Evolutionary conservation across 1,140 invertebrate genomes (phyloP).

Genomic region (Lepidostoma basale): DNA sequence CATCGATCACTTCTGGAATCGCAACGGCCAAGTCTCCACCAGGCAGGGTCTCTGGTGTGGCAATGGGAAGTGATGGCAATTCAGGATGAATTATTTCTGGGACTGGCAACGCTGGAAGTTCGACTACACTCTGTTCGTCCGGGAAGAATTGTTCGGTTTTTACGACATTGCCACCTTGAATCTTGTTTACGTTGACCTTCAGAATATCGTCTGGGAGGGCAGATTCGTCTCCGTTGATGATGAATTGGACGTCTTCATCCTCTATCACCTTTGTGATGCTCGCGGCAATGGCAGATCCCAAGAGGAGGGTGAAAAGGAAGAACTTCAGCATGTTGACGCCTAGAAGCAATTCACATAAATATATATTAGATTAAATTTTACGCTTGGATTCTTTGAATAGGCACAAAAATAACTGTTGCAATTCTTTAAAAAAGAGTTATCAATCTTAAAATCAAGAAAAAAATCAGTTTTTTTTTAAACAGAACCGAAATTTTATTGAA

Average conservation of each 20-base stretch:
- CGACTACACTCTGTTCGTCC: neutral
- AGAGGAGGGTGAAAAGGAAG: neutral
- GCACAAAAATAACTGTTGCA: no score
- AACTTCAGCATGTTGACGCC: conserved; percentile 26
- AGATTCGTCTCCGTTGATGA: conserved; percentile 22
- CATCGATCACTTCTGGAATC: neutral
- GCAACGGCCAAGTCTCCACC: neutral
- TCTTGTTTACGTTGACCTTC: conserved; percentile 18
- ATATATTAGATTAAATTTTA: no score
- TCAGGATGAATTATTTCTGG: neutral
- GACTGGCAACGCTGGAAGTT: neutral
- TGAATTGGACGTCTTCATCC: conserved; percentile 17
- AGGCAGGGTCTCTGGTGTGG: neutral
- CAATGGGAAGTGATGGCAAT: no score
- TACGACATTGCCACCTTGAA: conserved; percentile 11
- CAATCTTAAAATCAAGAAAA: no score
- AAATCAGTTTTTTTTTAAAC: no score
- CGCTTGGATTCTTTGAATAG: no score
- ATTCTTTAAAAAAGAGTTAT: no score
- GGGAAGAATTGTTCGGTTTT: conserved; percentile 23
- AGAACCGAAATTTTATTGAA: no score
- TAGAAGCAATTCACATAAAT: no score
- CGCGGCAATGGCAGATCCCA: neutral
- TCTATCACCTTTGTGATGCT: neutral
- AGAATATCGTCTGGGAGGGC: conserved; percentile 4